phyloP scores from a whole-genome alignment of 1,140 invertebrate species.

The Stratiolaelaps scimitus region DNA sequence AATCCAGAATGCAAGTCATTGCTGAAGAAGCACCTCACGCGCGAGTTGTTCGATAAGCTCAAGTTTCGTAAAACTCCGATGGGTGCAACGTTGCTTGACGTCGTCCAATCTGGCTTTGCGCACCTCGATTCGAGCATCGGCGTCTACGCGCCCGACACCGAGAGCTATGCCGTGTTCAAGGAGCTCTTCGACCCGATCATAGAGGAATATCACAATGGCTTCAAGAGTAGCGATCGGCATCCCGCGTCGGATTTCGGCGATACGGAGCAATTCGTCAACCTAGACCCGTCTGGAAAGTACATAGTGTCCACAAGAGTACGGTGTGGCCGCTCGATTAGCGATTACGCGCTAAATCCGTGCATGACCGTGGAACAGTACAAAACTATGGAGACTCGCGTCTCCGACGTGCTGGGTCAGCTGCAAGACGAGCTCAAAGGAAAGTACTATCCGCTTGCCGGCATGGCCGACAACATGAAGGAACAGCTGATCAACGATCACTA shows the following conservation, averaged over 20 bases:
- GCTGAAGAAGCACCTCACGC: constrained; percentile 82
- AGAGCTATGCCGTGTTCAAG: constrained; percentile 59
- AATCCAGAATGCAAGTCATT: constrained; percentile 78
- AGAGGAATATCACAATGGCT: constrained; percentile 50
- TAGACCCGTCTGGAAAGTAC: constrained; percentile 55
- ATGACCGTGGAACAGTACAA: constrained; percentile 37
- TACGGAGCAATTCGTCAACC: constrained; percentile 43
- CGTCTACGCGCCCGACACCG: constrained; percentile 63
- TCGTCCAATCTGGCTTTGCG: constrained; percentile 72
- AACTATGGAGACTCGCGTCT: constrained; percentile 35
- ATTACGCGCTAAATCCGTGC: constrained; percentile 50
- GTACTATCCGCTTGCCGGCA: constrained; percentile 40
- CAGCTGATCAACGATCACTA: constrained; percentile 40
- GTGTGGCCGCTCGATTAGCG: constrained; percentile 56
- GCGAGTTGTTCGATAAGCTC: constrained; percentile 72
- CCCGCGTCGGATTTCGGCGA: constrained; percentile 45
- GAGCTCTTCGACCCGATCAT: constrained; percentile 62
- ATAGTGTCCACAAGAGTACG: constrained; percentile 59
- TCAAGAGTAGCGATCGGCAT: constrained; percentile 42
- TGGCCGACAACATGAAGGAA: constrained; percentile 37
- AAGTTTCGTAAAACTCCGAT: constrained; percentile 80
- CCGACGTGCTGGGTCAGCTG: constrained; percentile 35
- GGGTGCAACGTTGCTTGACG: constrained; percentile 73
- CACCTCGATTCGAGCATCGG: constrained; percentile 49
- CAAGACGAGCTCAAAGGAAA: constrained; percentile 35